phyloP scores from a whole-genome alignment of 2,888 invertebrate species.

The Cecidostiba fungosa region DNA sequence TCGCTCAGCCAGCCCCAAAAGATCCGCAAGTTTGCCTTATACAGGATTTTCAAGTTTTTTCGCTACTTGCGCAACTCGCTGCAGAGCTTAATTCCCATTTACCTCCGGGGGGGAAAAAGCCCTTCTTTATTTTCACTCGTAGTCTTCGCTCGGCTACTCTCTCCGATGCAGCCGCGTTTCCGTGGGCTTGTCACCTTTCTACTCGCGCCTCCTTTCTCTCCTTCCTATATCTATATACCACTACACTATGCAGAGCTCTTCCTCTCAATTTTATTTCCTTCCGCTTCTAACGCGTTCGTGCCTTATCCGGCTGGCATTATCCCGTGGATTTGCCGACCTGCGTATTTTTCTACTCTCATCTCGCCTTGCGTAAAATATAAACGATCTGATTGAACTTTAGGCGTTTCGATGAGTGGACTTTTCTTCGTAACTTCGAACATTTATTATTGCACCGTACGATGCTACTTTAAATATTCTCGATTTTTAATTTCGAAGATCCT shows the following conservation, averaged over 20 bases:
- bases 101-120: conserved; percentile 27
- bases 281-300: not conserved
- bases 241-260: not conserved
- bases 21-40: conserved; percentile 30
- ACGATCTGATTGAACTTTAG: not conserved
- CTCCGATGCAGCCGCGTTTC: not conserved
- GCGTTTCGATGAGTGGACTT: not conserved
- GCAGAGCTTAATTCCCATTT: conserved; percentile 49
- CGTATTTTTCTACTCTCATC: not conserved
- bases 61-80: conserved; percentile 26
- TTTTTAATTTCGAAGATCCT: not conserved
- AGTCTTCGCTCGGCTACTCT: conserved; percentile 13
- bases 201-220: not conserved
- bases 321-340: not conserved
- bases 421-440: not conserved
- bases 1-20: conserved; percentile 16
- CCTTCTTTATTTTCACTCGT: conserved; percentile 44
- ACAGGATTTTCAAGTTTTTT: conserved; percentile 43
- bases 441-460: too few species aligned
- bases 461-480: not conserved
- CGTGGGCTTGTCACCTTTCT: conserved; percentile 37
- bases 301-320: conserved; percentile 1
- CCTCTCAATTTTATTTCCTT: conserved; percentile 3
- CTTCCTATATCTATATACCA: not conserved
- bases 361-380: not conserved